Percentiles rank a stretch among this genome's conserved stretches.
phyloP scores from a whole-genome alignment of 1,140 invertebrate genomes.

The Drosophila pseudoobscura region DNA sequence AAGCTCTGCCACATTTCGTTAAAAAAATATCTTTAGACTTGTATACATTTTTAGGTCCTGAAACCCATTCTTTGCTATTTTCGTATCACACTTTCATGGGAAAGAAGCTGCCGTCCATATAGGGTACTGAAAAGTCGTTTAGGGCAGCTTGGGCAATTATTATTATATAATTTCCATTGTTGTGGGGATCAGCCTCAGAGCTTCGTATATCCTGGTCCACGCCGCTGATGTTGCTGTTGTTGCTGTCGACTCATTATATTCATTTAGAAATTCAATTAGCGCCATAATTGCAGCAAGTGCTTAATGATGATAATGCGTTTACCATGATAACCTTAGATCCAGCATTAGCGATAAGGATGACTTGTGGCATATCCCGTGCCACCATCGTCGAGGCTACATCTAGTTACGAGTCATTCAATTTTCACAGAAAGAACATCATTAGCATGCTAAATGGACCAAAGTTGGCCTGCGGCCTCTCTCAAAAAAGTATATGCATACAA shows the following conservation, averaged over 20 bases:
- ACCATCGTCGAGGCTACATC: neutral
- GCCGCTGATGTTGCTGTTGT: constrained; percentile 32
- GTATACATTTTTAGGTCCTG: no score
- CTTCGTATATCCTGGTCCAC: constrained; percentile 43
- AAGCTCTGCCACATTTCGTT: no score
- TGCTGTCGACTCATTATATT: constrained; percentile 75
- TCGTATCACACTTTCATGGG: no score
- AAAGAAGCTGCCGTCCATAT: no score
- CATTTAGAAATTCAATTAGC: constrained; percentile 78
- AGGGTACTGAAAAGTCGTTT: constrained; percentile 11
- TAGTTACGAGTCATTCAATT: constrained; percentile 29
- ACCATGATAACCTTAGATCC: constrained; percentile 29
- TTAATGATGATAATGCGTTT: constrained; percentile 74
- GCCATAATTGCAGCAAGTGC: constrained; percentile 72
- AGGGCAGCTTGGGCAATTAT: neutral
- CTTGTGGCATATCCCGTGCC: constrained; percentile 10
- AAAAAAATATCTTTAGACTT: no score
- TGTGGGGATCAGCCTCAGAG: constrained; percentile 18
- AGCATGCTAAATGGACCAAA: constrained; percentile 48
- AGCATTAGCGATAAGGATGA: constrained; percentile 15
- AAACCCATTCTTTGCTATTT: no score
- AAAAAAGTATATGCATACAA: constrained; percentile 13
- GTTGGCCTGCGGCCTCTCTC: neutral
- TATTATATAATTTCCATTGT: constrained; percentile 20
- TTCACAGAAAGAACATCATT: constrained; percentile 28